Conservation (phyloP, 2,797 vertebrate genomes). For the Esox masquinongy region DNA sequence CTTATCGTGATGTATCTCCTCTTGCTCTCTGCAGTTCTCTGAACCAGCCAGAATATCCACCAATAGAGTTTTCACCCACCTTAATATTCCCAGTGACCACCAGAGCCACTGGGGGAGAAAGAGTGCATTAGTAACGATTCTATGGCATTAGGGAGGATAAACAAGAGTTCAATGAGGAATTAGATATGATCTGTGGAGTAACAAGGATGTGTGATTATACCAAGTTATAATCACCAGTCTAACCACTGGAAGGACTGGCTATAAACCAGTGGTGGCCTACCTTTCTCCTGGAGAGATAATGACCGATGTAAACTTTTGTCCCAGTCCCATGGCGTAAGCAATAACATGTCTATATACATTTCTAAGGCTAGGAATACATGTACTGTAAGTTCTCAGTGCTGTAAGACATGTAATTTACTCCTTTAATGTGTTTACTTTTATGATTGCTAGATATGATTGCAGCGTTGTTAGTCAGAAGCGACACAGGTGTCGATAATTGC, state of each 20-base stretch:
- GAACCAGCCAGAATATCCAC: background rate
- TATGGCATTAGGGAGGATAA: background rate
- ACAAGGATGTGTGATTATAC: background rate
- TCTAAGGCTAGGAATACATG: no score
- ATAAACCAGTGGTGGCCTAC: background rate
- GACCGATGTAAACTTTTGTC: background rate
- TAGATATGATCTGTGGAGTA: background rate
- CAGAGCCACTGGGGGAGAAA: background rate
- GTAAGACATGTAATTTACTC: conserved; percentile 22
- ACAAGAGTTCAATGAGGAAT: background rate
- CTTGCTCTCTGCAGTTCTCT: background rate
- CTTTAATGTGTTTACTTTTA: conserved; percentile 27
- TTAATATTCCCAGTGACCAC: background rate
- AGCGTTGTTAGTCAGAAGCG: conserved; percentile 45
- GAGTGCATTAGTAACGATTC: background rate
- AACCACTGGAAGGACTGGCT: background rate
- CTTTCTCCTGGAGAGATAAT: background rate
- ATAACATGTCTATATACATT: no score
- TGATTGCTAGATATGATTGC: conserved; percentile 45
- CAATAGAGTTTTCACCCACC: background rate
- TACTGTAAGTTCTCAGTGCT: background rate
- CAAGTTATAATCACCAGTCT: background rate
- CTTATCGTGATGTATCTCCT: background rate
- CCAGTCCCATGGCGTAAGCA: background rate
- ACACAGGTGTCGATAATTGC: conserved; percentile 73